A percentile compares a stretch with the other conserved stretches of the same genome.
These are phyloP conservation scores for Acrocephalus scirpaceus DNA, from an alignment of 2,797 vertebrate genomes.

Conservation along the genomic window DNA sequence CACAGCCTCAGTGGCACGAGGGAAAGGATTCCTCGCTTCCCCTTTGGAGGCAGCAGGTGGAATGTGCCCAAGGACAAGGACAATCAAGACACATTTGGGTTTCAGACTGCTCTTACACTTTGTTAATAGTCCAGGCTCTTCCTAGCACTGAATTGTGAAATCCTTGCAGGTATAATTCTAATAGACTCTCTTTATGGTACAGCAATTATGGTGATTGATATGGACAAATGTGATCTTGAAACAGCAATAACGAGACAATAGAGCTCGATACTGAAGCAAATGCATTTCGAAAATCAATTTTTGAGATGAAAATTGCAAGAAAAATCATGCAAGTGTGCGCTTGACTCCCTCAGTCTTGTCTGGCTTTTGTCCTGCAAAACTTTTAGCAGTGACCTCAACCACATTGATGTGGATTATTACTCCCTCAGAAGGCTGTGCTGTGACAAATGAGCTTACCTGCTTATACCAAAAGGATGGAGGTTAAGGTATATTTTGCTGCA, in stretches of 20 bases:
- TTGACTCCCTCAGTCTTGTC: not conserved
- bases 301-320: not conserved
- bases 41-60: not conserved
- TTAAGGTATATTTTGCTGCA: not conserved
- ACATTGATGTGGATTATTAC: not conserved
- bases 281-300: slow-evolving; percentile 25
- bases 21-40: not conserved
- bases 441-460: slow-evolving; percentile 7
- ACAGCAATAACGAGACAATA: not conserved
- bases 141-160: slow-evolving; percentile 6
- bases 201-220: slow-evolving; percentile 31
- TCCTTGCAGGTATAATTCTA: not conserved
- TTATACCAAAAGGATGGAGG: not conserved
- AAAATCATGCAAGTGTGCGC: not conserved
- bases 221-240: slow-evolving; percentile 24
- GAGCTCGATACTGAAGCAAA: not conserved
- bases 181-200: not conserved
- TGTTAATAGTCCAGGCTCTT: not conserved
- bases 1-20: accelerated
- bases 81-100: not conserved
- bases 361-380: slow-evolving; percentile 14
- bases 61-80: not conserved
- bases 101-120: not conserved
- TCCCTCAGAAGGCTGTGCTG: not conserved
- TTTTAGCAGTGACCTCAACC: not conserved